Conservation (phyloP, 2,888 invertebrate species). For the Zelleria hepariella region DNA sequence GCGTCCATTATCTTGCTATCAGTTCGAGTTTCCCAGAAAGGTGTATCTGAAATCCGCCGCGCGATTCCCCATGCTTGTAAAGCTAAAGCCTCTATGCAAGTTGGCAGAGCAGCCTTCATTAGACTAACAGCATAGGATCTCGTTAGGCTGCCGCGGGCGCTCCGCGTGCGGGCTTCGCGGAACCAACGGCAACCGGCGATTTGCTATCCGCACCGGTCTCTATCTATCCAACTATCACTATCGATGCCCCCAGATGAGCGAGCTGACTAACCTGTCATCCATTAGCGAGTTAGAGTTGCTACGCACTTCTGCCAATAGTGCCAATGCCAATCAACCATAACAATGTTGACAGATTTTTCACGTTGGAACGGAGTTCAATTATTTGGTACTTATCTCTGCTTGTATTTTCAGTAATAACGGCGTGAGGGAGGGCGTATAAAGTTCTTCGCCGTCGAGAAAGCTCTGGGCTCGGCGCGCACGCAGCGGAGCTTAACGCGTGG, state of each 20-base stretch:
- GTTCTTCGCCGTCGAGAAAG: not conserved
- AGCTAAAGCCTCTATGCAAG: not conserved
- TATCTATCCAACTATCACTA: too few relatives aligned
- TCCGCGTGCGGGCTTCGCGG: constrained; percentile 3
- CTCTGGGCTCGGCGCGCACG: not conserved
- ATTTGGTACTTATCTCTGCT: too few relatives aligned
- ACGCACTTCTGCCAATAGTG: too few relatives aligned
- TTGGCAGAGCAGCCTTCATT: not conserved
- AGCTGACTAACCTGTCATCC: too few relatives aligned
- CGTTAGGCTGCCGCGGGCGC: not conserved
- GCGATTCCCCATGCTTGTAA: not conserved
- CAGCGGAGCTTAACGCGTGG: not conserved
- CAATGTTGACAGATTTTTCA: too few relatives aligned
- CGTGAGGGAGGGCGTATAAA: too few relatives aligned
- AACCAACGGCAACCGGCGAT: not conserved
- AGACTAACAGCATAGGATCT: not conserved
- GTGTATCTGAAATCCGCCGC: not conserved
- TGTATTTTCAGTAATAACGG: too few relatives aligned
- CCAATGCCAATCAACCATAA: too few relatives aligned
- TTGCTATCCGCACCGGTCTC: not conserved
- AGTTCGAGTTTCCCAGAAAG: not conserved
- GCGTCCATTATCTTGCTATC: not conserved
- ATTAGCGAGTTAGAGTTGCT: too few relatives aligned
- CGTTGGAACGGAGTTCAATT: too few relatives aligned
- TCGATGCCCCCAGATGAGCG: not conserved